phyloP scores from a whole-genome alignment of 2,113 vertebrate genomes.

The Microcebus murinus region DNA sequence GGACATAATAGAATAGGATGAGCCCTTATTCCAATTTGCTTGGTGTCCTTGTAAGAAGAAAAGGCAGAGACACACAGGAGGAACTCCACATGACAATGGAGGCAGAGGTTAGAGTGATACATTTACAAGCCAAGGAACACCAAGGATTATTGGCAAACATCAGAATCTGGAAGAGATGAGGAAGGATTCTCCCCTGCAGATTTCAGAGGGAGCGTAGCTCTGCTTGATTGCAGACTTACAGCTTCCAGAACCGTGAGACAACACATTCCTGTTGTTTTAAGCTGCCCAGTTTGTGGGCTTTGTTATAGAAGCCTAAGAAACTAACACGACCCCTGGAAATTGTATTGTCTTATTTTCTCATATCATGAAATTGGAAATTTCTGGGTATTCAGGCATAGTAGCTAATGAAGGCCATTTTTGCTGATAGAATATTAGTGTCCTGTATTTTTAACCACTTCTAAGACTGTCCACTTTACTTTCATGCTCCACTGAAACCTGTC shows the following conservation, averaged over 20 bases:
- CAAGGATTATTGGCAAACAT: neutral
- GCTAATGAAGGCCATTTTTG: neutral
- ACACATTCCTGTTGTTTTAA: neutral
- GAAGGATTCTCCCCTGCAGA: neutral
- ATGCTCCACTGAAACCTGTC: neutral
- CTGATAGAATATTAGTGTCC: neutral
- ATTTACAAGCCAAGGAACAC: neutral
- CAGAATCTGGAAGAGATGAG: neutral
- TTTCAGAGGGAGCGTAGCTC: neutral
- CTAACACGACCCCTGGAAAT: neutral
- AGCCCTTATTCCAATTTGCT: neutral
- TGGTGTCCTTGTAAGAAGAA: neutral
- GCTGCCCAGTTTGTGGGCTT: neutral
- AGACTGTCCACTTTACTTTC: neutral
- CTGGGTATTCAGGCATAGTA: neutral
- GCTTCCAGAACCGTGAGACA: neutral
- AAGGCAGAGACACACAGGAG: neutral
- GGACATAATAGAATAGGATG: neutral
- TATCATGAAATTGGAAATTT: constrained; percentile 25
- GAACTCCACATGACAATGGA: accelerated
- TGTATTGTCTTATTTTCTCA: neutral
- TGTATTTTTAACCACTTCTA: neutral
- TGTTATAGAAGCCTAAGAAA: neutral
- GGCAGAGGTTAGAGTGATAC: neutral
- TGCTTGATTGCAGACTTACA: neutral